Evolutionary conservation across 2,888 invertebrate genomes (phyloP).

Genomic region (Phorcus lineatus): DNA sequence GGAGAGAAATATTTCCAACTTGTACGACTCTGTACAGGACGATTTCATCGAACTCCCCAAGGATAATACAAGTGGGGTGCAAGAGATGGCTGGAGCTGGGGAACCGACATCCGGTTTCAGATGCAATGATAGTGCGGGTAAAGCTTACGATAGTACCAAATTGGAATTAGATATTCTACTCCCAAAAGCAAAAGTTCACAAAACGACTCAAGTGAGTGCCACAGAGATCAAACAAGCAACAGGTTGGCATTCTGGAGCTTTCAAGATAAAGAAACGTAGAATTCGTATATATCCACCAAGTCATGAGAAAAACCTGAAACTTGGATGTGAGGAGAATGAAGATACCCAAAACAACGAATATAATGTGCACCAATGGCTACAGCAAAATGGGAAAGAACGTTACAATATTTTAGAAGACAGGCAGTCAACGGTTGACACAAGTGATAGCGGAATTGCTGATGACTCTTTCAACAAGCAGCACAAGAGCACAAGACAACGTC

Average conservation of each 20-base stretch:
- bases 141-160: too few relatives aligned
- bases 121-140: too few relatives aligned
- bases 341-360: not conserved
- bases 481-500: too few relatives aligned
- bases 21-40: too few relatives aligned
- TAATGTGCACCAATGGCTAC: not conserved
- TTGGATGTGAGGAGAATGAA: not conserved
- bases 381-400: not conserved
- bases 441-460: conserved; percentile 42
- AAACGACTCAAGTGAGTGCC: conserved; percentile 31
- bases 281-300: not conserved
- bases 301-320: not conserved
- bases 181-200: conserved; percentile 25
- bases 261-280: not conserved
- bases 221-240: conserved; percentile 35
- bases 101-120: too few relatives aligned
- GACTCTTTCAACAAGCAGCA: not conserved
- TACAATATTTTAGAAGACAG: not conserved
- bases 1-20: too few relatives aligned
- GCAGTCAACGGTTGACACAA: conserved; percentile 42
- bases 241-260: conserved; percentile 23
- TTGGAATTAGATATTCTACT: not conserved
- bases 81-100: too few relatives aligned
- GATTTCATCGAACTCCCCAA: too few relatives aligned
- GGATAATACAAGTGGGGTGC: too few relatives aligned